Evolutionary conservation across 2,888 invertebrate species (phyloP).

Genomic region (Salticus scenicus): DNA sequence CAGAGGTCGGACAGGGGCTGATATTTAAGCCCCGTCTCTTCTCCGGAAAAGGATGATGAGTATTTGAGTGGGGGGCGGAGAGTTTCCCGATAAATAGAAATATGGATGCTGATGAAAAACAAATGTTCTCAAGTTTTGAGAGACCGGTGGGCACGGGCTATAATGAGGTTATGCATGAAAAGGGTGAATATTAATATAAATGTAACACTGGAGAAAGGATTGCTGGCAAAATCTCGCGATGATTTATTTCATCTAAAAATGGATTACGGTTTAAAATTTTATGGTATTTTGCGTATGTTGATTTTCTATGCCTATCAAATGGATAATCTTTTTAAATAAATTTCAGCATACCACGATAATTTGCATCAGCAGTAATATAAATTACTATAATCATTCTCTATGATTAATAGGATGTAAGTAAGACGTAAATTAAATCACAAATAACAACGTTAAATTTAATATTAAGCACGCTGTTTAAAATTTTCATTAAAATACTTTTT

Average conservation of each 20-base stretch:
- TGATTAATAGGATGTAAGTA: no score
- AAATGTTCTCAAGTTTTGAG: not conserved
- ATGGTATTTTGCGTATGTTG: not conserved
- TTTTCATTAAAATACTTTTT: no score
- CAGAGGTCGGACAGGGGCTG: conserved; percentile 34
- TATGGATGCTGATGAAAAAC: conserved; percentile 19
- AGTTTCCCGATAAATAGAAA: conserved; percentile 3
- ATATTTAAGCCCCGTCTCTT: conserved; percentile 27
- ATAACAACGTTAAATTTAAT: no score
- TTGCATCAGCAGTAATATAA: no score
- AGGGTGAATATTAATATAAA: conserved; percentile 4
- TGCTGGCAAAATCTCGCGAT: not conserved
- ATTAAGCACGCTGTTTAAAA: no score
- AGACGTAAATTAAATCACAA: no score
- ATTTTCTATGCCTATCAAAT: no score
- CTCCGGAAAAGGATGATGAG: conserved; percentile 38
- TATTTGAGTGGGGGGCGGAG: conserved; percentile 25
- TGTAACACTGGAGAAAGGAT: not conserved
- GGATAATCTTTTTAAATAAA: no score
- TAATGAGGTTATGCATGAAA: conserved; percentile 11
- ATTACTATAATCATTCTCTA: no score
- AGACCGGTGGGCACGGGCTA: not conserved
- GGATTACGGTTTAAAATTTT: not conserved
- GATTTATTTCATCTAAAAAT: not conserved
- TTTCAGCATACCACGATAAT: no score